Conservation (phyloP, 2,113 vertebrate genomes). For the Lota lota region DNA sequence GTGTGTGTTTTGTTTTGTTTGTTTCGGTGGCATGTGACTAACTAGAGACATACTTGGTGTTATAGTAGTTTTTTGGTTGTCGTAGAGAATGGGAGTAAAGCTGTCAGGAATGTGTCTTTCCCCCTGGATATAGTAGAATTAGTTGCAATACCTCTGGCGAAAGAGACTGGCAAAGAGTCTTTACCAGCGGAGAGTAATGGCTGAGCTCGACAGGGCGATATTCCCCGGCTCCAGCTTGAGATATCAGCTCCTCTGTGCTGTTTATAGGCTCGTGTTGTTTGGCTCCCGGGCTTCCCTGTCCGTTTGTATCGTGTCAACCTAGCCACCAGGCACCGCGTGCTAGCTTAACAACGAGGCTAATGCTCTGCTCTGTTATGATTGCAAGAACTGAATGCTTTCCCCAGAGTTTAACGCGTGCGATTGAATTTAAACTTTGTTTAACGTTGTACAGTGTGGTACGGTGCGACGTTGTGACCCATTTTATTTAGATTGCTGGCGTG, state of each 20-base stretch:
- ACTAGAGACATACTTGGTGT: too few species aligned
- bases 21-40: neutral
- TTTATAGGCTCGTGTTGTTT: conserved; percentile 29
- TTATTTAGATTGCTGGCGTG: too few species aligned
- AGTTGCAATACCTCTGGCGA: too few species aligned
- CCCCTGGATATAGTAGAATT: too few species aligned
- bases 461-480: too few species aligned
- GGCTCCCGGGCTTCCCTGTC: conserved; percentile 30
- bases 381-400: too few species aligned
- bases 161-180: neutral
- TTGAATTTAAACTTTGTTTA: too few species aligned
- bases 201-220: neutral
- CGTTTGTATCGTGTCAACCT: conserved; percentile 39
- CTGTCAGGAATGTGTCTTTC: too few species aligned
- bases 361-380: conserved; percentile 15
- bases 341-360: conserved; percentile 16
- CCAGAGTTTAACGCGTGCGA: too few species aligned
- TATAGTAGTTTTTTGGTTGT: too few species aligned
- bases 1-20: neutral
- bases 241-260: conserved; percentile 17
- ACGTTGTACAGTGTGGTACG: too few species aligned
- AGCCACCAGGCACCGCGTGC: conserved; percentile 20
- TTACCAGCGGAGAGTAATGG: neutral
- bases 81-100: too few species aligned
- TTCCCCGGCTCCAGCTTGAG: conserved; percentile 6